Evolutionary conservation across 1,140 invertebrate species (phyloP).

Genomic region (Micrasema longulum): DNA sequence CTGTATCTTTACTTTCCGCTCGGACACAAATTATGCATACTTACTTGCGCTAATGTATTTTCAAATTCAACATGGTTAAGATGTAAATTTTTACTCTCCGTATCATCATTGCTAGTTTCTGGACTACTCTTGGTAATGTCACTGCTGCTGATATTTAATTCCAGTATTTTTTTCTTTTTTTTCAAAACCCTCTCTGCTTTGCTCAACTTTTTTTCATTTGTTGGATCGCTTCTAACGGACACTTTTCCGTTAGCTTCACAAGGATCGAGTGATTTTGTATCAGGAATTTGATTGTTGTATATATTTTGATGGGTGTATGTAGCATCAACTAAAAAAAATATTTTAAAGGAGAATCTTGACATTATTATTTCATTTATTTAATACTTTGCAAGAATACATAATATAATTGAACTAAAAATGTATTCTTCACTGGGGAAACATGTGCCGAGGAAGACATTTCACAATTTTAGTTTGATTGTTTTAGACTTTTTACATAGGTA

Average conservation of each 20-base stretch:
- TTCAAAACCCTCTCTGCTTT: slow-evolving; percentile 14
- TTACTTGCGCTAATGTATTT: slow-evolving; percentile 14
- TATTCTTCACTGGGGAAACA: too few relatives aligned
- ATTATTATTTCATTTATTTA: too few relatives aligned
- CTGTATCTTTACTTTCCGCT: too few relatives aligned
- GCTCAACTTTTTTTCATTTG: background rate
- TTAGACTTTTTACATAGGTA: too few relatives aligned
- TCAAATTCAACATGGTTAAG: slow-evolving; percentile 10
- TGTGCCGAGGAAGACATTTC: too few relatives aligned
- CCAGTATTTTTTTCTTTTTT: slow-evolving; percentile 8
- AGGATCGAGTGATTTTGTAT: background rate
- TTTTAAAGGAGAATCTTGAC: too few relatives aligned
- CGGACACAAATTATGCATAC: too few relatives aligned
- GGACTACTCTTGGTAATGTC: background rate
- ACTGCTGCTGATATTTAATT: slow-evolving; percentile 2
- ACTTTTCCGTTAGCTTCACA: background rate
- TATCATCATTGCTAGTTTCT: background rate
- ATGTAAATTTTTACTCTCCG: background rate
- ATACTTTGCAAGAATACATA: too few relatives aligned
- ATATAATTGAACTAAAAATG: too few relatives aligned
- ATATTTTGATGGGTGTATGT: background rate
- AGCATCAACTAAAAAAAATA: slow-evolving; percentile 3
- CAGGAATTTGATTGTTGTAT: background rate
- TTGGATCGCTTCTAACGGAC: background rate
- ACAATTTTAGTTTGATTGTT: too few relatives aligned